Evolutionary conservation across 2,797 vertebrate genomes (phyloP).

Genomic region (Telmatherina bonti): DNA sequence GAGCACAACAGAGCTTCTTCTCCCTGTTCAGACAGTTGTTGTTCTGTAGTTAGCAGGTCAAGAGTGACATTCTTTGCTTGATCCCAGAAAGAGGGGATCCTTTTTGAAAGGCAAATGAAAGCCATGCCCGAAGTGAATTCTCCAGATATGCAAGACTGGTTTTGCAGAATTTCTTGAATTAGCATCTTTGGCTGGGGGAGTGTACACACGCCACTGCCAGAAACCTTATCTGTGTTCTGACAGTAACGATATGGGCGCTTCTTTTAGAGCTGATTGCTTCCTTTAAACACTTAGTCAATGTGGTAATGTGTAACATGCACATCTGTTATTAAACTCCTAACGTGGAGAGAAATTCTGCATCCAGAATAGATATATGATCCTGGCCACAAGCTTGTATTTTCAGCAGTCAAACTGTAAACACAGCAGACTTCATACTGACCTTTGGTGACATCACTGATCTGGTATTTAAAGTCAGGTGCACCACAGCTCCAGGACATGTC

Average conservation of each 20-base stretch:
- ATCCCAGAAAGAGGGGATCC: conserved; percentile 55
- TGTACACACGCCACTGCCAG: conserved; percentile 14
- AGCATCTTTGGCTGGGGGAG: conserved; percentile 31
- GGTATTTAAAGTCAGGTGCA: conserved; percentile 91
- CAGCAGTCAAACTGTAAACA: conserved; percentile 23
- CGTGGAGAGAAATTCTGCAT: not conserved
- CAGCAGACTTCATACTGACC: conserved; percentile 79
- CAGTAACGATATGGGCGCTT: conserved; percentile 28
- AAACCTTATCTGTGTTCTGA: conserved; percentile 41
- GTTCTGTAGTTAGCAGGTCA: conserved; percentile 63
- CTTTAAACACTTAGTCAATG: conserved; percentile 6
- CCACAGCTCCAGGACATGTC: conserved; percentile 98
- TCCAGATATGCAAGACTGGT: conserved; percentile 40
- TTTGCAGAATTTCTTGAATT: conserved; percentile 44
- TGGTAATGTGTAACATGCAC: conserved; percentile 31
- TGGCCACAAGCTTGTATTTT: conserved; percentile 10
- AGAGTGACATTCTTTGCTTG: conserved; percentile 68
- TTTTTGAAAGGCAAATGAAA: conserved; percentile 68
- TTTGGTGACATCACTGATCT: conserved; percentile 89
- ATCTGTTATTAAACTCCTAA: conserved; percentile 13
- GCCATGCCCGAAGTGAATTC: conserved; percentile 44
- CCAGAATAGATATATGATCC: not conserved
- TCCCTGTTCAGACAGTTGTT: conserved; percentile 52
- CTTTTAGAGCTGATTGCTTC: conserved; percentile 8
- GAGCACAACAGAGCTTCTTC: conserved; percentile 40